A percentile compares a stretch with the other conserved stretches of the same genome.
Evolutionary conservation across 2,888 invertebrate genomes (phyloP).

Genomic region (Lacanobia oleracea): DNA sequence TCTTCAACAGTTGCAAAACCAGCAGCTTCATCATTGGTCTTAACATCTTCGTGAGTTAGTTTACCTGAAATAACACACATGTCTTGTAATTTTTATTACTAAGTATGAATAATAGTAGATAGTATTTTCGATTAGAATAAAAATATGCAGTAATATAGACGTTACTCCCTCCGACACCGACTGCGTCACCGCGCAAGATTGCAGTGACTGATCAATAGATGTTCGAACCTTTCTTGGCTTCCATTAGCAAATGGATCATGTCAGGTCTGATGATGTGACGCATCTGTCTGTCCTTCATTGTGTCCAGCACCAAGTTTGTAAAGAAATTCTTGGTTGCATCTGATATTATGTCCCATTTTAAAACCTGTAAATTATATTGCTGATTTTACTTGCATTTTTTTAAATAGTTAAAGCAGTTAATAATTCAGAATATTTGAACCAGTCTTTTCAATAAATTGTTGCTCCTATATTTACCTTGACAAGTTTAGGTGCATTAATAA

Average conservation of each 20-base stretch:
- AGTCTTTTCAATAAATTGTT: neutral
- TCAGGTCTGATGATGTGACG: conserved; percentile 84
- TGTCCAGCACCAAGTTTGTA: conserved; percentile 75
- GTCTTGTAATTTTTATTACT: too few relatives aligned
- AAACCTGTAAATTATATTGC: conserved; percentile 52
- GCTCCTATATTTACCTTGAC: conserved; percentile 60
- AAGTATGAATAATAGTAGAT: too few relatives aligned
- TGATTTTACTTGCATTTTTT: neutral
- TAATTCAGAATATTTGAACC: neutral
- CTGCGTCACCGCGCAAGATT: too few relatives aligned
- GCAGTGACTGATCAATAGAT: too few relatives aligned
- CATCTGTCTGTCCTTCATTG: conserved; percentile 81
- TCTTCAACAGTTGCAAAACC: conserved; percentile 85
- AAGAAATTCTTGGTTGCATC: conserved; percentile 73
- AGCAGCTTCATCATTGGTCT: conserved; percentile 70
- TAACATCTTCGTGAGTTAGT: conserved; percentile 71
- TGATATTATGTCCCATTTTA: conserved; percentile 67
- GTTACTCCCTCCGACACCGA: too few relatives aligned
- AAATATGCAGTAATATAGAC: too few relatives aligned
- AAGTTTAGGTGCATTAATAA: conserved; percentile 62
- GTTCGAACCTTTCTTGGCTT: conserved; percentile 87
- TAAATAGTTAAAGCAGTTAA: neutral
- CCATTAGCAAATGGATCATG: conserved; percentile 81
- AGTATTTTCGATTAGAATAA: too few relatives aligned
- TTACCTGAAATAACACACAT: conserved; percentile 49